Conservation (phyloP, 2,888 invertebrate species). For the Drosophila mimica region DNA sequence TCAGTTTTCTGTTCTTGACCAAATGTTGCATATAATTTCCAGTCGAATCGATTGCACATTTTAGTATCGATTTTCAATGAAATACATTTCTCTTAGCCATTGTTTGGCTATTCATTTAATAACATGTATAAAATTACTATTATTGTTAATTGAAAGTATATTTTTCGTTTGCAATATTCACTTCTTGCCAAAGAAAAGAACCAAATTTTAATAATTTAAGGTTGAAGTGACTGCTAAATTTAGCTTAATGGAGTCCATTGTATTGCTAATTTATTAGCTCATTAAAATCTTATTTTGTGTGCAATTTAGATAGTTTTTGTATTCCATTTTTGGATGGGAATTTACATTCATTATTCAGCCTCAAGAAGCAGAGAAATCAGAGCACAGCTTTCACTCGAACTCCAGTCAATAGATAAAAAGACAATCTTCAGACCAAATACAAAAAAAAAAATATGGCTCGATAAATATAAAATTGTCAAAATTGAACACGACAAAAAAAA, state of each 20-base stretch:
- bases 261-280: not conserved
- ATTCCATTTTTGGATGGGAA: constrained; percentile 4
- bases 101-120: too few relatives aligned
- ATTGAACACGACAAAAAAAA: not conserved
- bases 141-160: not conserved
- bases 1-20: not conserved
- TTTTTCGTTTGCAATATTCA: too few relatives aligned
- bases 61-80: not conserved
- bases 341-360: not conserved
- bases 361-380: constrained; percentile 37
- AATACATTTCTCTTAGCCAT: not conserved
- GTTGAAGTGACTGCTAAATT: not conserved
- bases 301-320: not conserved
- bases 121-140: not conserved
- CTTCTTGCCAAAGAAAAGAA: not conserved
- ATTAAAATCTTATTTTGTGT: not conserved
- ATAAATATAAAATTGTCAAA: not conserved
- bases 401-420: constrained; percentile 6
- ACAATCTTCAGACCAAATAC: not conserved
- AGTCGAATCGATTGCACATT: not conserved
- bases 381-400: constrained; percentile 42
- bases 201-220: not conserved
- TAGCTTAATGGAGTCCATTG: not conserved
- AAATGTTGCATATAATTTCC: not conserved
- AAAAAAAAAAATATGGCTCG: not conserved